Evolutionary conservation across 1,140 invertebrate species (phyloP), one percentile per base, ranked within the genome.

Genomic region (Eciton burchellii): DNA sequence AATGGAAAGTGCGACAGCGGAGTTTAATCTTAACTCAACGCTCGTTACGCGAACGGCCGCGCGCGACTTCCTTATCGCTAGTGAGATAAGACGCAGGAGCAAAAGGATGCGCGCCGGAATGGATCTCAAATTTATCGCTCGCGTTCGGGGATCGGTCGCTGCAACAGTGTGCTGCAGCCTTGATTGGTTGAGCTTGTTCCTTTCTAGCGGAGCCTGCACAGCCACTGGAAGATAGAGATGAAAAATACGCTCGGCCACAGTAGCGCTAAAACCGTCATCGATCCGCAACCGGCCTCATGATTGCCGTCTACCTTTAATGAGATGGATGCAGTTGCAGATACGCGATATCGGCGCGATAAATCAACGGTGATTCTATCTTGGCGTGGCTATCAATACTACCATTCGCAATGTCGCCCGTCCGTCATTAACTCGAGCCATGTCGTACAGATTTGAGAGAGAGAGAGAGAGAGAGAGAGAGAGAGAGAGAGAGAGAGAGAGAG

Each of bases 261-360:
- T 77, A 77, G 74, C 74, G 49, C 62, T 43, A 56, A 35, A 70
- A 59, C 63, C 74, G 74, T 79, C 74, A 79, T 79, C 74, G 74
- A 45, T 29, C 35, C 35, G 35, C 74, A 70, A 57, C 63, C 74
- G 35, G 63, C 74, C 41, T 47, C 63, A 35, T 56, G 74, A 79
- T 79, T 79, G 74, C 74, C 68, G 54, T 45, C 62, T 56, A 70
- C 74, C 65, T 79, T 79, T 79, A 79, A 79, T 79, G 63, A 79
- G 74, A 79, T 79, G 74, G 74, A 79, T 79, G 63, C 74, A 63
- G 52, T 79, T 79, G 63, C 74, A 79, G 74, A 70, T 79, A 79
- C 35, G 74, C 49, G 74, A 68, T 79, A 79, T 79, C 74, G 68
- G 49, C 74, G 41, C 74, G 74, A 79, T 79, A 70, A 79, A 79